A percentile compares a stretch with the other conserved stretches of the same genome.
Conservation (phyloP, 2,888 invertebrate genomes). For the Dioctria linearis region DNA sequence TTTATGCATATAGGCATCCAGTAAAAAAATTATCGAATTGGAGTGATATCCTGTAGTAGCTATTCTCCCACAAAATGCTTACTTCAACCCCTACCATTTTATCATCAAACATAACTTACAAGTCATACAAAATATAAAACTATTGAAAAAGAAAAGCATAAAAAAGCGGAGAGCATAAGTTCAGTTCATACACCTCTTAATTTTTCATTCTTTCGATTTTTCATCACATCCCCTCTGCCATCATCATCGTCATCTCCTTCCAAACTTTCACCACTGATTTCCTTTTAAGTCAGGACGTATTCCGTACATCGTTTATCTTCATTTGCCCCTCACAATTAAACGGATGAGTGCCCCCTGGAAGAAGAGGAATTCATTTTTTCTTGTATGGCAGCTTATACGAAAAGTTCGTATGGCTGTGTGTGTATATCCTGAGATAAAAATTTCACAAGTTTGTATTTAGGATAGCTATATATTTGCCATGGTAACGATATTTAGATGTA, state of each 20-base stretch:
- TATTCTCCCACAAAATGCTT: no score
- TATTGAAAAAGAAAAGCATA: background rate
- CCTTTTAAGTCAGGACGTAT: constrained; percentile 57
- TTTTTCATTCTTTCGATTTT: background rate
- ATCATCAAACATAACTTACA: no score
- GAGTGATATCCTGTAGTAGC: no score
- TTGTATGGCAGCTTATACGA: background rate
- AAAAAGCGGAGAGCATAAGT: background rate
- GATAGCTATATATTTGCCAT: no score
- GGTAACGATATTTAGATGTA: no score
- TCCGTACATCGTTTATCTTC: constrained; percentile 60
- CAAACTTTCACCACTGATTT: constrained; percentile 51
- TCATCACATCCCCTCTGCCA: background rate
- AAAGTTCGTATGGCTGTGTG: no score
- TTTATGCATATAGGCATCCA: no score
- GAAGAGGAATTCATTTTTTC: background rate
- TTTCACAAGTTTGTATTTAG: no score
- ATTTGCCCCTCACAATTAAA: constrained; percentile 57
- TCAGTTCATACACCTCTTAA: background rate
- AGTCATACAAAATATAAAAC: no score
- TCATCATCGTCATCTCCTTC: constrained; percentile 27
- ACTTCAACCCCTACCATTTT: no score
- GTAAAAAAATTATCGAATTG: no score
- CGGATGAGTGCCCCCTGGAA: constrained; percentile 50
- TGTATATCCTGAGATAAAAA: no score